A percentile compares a stretch with the other conserved stretches of the same genome.
These are phyloP conservation scores for Caenorhabditis afra DNA, from an alignment of 2,888 invertebrate species.

Conservation along the genomic window DNA sequence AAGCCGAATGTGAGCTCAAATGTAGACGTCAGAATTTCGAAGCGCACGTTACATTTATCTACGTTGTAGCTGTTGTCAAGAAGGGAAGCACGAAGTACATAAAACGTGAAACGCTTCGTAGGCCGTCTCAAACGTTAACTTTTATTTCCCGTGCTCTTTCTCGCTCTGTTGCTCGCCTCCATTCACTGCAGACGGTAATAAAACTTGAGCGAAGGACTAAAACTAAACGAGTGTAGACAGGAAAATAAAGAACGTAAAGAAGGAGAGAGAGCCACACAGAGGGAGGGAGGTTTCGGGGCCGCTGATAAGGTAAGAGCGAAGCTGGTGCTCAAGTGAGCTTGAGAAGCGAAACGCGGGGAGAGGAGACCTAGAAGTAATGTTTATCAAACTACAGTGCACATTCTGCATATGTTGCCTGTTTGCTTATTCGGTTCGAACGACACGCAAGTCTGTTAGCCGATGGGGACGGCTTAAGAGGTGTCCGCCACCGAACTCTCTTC, in stretches of 20 bases:
- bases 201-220: conserved; percentile 2
- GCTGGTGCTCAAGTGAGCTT: conserved; percentile 25
- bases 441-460: conserved; percentile 47
- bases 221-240: conserved; percentile 14
- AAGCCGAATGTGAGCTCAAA: too few relatives aligned
- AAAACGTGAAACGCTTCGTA: conserved; percentile 13
- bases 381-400: conserved; percentile 56
- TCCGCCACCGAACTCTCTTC: not conserved
- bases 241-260: conserved; percentile 22
- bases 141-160: conserved; percentile 10
- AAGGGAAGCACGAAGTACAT: not conserved
- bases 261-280: not conserved
- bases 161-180: too few relatives aligned
- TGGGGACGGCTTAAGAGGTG: conserved; percentile 30
- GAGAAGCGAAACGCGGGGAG: not conserved
- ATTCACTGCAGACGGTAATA: conserved; percentile 31
- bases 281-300: not conserved
- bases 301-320: conserved; percentile 42
- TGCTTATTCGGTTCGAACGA: conserved; percentile 51
- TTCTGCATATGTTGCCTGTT: conserved; percentile 49
- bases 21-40: too few relatives aligned
- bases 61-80: too few relatives aligned
- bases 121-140: conserved; percentile 8
- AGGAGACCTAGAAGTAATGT: conserved; percentile 47
- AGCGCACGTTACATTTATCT: too few relatives aligned